Evolutionary conservation across 2,113 vertebrate species (phyloP).

Genomic region (Phrynosoma blainvillii): DNA sequence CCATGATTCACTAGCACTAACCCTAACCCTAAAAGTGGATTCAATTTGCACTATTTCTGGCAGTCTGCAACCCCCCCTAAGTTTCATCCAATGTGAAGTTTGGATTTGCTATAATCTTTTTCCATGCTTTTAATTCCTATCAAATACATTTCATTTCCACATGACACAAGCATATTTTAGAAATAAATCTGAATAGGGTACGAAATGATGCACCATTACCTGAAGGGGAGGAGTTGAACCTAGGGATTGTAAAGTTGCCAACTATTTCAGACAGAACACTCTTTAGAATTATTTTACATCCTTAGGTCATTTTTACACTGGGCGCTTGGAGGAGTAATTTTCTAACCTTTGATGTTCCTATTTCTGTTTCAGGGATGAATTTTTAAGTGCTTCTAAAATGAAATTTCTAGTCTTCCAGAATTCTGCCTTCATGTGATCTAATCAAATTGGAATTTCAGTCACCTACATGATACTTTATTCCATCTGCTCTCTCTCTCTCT

Average conservation of each 20-base stretch:
- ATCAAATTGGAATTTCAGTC: constrained; percentile 28
- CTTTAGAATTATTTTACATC: not conserved
- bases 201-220: not conserved
- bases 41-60: no score
- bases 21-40: no score
- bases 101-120: not conserved
- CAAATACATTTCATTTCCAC: not conserved
- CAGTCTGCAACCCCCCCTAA: no score
- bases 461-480: not conserved
- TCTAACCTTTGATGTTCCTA: not conserved
- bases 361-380: not conserved
- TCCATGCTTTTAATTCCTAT: not conserved
- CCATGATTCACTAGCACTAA: no score
- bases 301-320: constrained; percentile 8
- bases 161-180: not conserved
- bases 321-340: constrained; percentile 10
- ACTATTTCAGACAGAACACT: not conserved
- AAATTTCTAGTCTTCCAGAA: not conserved
- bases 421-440: not conserved
- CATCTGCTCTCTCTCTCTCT: not conserved
- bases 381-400: not conserved
- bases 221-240: not conserved
- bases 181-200: not conserved
- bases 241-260: not conserved
- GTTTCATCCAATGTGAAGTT: not conserved